Base-by-base conservation (phyloP, 2,888 invertebrate species). In the Polyommatus icarus region DNA sequence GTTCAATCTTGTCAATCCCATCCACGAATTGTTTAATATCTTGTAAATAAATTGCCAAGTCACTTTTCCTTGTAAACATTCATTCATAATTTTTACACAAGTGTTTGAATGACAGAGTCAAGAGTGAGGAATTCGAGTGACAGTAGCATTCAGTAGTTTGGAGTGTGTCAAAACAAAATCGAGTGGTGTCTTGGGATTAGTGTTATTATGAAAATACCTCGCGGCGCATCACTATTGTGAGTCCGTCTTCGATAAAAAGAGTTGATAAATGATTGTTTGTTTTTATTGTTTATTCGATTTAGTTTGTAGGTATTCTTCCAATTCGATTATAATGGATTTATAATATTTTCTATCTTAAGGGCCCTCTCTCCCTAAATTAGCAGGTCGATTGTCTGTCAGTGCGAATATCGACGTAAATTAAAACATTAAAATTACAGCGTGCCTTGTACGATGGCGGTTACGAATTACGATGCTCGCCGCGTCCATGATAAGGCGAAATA, bases 141-240 rank as follows among this genome's bases (percentile, higher is more conserved):
- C 83, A 84, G 86, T 86, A 82, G 77, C 59, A 82, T 85, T 82
- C 85, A 88, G 87, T 87, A 85, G 88, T 82, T 87, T 88, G 86
- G 87, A 89, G 87, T 87, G 86, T 92, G 93, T 93, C 93, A 92
- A 88, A 93, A 93, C 91, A 92, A 90, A 92, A 94, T 94, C 90
- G 94, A 94, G 90, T 92, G 88, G 91, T 85, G 87, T 84, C 94
- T 87, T 85, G 94, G 93, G 93, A 92, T 85, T 86, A 83, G 83
- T 32, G 32, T 84, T 81, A 80, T 81, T 81, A 82, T 83, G 86
- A 84, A 87, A 87, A 86, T 85, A 87, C 83, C 87, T 87, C 82
- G 87, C 86, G 82, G 82, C 82, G 79, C 79, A 75, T 80, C 76
- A 6, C 46, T 59, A 61, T 12, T 78, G 78, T 78, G 59, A 12